Evolutionary conservation across 2,797 vertebrate genomes (phyloP), one percentile per base, ranked within the genome.

Genomic region (Eospalax fontanierii): DNA sequence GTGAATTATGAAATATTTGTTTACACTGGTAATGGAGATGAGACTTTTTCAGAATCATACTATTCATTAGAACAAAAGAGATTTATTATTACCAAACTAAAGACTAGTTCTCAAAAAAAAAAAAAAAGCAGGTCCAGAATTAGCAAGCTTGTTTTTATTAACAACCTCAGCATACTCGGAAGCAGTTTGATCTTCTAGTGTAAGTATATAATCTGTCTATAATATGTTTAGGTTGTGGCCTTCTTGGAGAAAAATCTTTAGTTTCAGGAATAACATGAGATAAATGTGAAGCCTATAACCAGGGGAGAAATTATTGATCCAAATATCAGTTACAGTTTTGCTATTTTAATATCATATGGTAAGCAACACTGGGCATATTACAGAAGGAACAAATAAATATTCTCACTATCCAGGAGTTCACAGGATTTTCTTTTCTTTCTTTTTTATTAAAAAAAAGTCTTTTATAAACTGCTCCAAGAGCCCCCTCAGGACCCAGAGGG

Each of bases 331-430:
- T 61, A 68, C 75, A 28, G 21, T 59, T 70, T 78, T 68, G 18
- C 28, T 79, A 68, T 54, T 73, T 94, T 76, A 80, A n/a, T 57
- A 57, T 79, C 9, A 38, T 21, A 22, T 40, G 59, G 70, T 76
- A 91, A 87, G 61, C 33, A 84, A 68, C 18, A 43, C 66, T 61
- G 54, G 63, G 46, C 33, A 43, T 30, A 70, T 50, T n/a, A 78
- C 12, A 70, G 54, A 59, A 68, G 83, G 84, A 95, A 95, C 30
- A 90, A 94, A 96, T 33, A 92, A 71, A 75, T 10, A 33, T 63
- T 74, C 81, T 57, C 7, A 28, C 38, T 21, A 12, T 43, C 35
- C 61, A 79, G 33, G 63, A 33, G 40, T 3, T 91, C 4, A 38
- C 26, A 38, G 33, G 12, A 12, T 9, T 95, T 84, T 93, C 30